Conservation (phyloP, 2,797 vertebrate species). For the Macroramphosus scolopax region DNA sequence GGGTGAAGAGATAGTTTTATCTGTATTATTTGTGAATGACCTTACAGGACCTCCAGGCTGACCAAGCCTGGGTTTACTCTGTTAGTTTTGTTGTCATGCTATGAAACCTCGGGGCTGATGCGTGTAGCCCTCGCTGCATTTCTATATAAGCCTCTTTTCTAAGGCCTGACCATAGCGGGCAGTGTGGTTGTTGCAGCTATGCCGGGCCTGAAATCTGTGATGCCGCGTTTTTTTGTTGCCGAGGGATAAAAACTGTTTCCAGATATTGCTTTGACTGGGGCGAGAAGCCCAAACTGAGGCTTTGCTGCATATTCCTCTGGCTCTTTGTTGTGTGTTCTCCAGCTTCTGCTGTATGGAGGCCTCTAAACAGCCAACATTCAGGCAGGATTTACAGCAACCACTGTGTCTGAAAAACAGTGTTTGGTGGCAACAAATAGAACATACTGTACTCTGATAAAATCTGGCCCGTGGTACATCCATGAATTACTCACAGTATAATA, state of each 20-base stretch:
- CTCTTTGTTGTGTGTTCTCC: slow-evolving; percentile 66
- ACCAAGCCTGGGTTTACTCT: slow-evolving; percentile 33
- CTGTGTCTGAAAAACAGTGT: slow-evolving; percentile 32
- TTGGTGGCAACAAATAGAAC: slow-evolving; percentile 7
- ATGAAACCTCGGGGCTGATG: slow-evolving; percentile 49
- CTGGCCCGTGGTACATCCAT: neutral
- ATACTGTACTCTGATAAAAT: slow-evolving; percentile 11
- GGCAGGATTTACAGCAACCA: slow-evolving; percentile 32
- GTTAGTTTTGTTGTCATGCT: slow-evolving; percentile 47
- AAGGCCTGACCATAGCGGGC: slow-evolving; percentile 61
- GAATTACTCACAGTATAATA: slow-evolving; percentile 10
- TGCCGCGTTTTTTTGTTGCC: slow-evolving; percentile 60
- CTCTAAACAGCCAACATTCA: slow-evolving; percentile 37
- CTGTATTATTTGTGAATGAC: slow-evolving; percentile 38
- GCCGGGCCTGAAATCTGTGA: slow-evolving; percentile 62
- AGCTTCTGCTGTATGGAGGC: slow-evolving; percentile 40
- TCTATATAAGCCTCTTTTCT: slow-evolving; percentile 53
- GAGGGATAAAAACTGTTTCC: slow-evolving; percentile 72
- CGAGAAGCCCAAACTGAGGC: slow-evolving; percentile 62
- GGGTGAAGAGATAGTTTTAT: slow-evolving; percentile 25
- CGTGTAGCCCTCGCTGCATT: slow-evolving; percentile 53
- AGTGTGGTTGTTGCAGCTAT: slow-evolving; percentile 66
- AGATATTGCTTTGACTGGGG: slow-evolving; percentile 71
- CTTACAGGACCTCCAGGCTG: slow-evolving; percentile 44
- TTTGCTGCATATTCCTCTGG: slow-evolving; percentile 63